Evolutionary conservation across 1,140 invertebrate genomes (phyloP), one percentile per base, ranked within the genome.

Genomic region (Orius insidiosus): DNA sequence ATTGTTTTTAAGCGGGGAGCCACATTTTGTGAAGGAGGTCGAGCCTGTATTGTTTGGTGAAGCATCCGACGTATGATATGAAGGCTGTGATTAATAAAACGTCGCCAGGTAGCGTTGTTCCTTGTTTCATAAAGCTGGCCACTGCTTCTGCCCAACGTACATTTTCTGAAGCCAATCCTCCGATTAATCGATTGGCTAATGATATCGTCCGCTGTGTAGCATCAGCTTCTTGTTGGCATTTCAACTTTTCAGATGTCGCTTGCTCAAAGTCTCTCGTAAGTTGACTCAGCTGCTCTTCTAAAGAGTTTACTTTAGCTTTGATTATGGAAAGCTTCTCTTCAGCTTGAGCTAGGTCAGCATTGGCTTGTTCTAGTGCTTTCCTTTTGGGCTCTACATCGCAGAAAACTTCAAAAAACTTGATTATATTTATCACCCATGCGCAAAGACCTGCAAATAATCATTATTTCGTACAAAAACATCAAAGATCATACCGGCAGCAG

Each of bases 401-500:
- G 59, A 82, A 97, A 5, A 97, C 88, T 64, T 89, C 84, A 59
- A 88, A 95, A 63, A 93, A 97, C 59, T 80, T 87, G 3, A 90
- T 80, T 35, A 97, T 95, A 63, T 96, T 96, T 30, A 95, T 88
- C 0, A 90, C 90, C 88, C 92, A 96, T 13, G 90, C 87, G 59
- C 90, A 96, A 2, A 97, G 65, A 49, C 92, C 85, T 65, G 43
- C n/a, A n/a, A n/a, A n/a, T n/a, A n/a, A n/a, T n/a, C n/a, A n/a
- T n/a, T n/a, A n/a, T n/a, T n/a, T n/a, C n/a, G n/a, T n/a, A n/a
- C n/a, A n/a, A n/a, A n/a, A n/a, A n/a, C n/a, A n/a, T n/a, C n/a
- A n/a, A n/a, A n/a, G n/a, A n/a, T n/a, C n/a, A n/a, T n/a, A n/a
- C n/a, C n/a, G n/a, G n/a, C 16, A 34, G 92, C 93, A 34, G 93